Percentiles rank a stretch among this genome's conserved stretches.
phyloP scores from a whole-genome alignment of 2,888 invertebrate species.

The Sympetrum striolatum region DNA sequence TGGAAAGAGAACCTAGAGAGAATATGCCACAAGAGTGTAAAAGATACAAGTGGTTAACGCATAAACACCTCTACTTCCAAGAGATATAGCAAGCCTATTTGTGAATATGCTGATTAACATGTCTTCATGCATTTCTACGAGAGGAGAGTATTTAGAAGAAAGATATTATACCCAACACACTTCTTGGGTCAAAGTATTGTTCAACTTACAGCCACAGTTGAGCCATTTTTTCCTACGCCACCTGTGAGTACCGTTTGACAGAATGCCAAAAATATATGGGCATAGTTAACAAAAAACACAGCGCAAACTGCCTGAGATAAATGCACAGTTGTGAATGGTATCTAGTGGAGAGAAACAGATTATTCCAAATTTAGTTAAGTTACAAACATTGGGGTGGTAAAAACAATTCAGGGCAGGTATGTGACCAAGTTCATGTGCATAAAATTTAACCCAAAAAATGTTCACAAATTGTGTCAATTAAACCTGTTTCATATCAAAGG shows the following conservation, averaged over 20 bases:
- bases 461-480: not conserved
- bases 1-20: not conserved
- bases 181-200: conserved; percentile 15
- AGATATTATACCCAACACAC: not conserved
- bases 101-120: not conserved
- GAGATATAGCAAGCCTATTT: not conserved
- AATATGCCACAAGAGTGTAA: not conserved
- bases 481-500: not conserved
- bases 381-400: not conserved
- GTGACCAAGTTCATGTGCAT: not conserved
- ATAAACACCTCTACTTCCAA: conserved; percentile 5
- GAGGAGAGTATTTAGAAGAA: conserved; percentile 22
- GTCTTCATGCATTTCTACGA: not conserved
- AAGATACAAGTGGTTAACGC: not conserved
- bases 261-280: conserved; percentile 65
- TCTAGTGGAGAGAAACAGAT: conserved; percentile 37
- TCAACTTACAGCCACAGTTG: conserved; percentile 89
- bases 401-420: no score
- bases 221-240: conserved; percentile 96
- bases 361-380: not conserved
- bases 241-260: conserved; percentile 61
- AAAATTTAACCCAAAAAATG: not conserved
- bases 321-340: conserved; percentile 25
- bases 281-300: conserved; percentile 68
- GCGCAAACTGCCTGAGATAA: conserved; percentile 56